These are phyloP conservation scores for Cosmopolites sordidus DNA, from an alignment of 2,888 invertebrate species.

Conservation along the genomic window DNA sequence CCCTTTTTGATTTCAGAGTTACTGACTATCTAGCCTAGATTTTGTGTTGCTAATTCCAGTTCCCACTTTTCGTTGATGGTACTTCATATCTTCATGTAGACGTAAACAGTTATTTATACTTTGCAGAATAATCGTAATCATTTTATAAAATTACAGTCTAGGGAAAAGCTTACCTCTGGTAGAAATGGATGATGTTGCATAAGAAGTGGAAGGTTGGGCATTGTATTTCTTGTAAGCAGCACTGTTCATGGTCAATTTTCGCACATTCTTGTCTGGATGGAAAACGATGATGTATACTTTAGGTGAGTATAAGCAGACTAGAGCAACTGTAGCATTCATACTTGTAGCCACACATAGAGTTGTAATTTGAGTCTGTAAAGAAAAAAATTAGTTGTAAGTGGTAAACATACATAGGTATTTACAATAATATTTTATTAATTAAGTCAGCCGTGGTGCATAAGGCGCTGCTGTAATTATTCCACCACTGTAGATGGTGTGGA, in stretches of 20 bases:
- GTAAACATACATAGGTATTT: not conserved
- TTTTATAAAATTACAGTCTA: not conserved
- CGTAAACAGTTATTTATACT: not conserved
- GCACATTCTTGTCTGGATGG: conserved; percentile 69
- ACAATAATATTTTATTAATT: too few species aligned
- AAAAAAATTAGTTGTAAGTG: too few species aligned
- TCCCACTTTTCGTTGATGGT: too few species aligned
- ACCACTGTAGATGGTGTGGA: too few species aligned
- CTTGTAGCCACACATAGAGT: conserved; percentile 67
- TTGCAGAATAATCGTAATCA: not conserved
- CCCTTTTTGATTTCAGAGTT: too few species aligned
- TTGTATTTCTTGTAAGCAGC: conserved; percentile 43
- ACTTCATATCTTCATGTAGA: not conserved
- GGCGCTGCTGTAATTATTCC: too few species aligned
- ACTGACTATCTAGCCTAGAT: too few species aligned
- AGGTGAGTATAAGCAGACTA: conserved; percentile 66
- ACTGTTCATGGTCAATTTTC: conserved; percentile 51
- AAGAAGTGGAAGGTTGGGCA: conserved; percentile 38
- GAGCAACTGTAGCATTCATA: conserved; percentile 64
- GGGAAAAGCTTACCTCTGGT: conserved; percentile 23
- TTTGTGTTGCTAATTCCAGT: too few species aligned
- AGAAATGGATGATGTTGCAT: conserved; percentile 33
- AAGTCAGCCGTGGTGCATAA: too few species aligned
- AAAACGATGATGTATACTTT: conserved; percentile 69
- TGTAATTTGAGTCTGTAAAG: conserved; percentile 60